Evolutionary conservation across 2,113 vertebrate species (phyloP), one percentile per base, ranked within the genome.

Genomic region (Channa maculata): DNA sequence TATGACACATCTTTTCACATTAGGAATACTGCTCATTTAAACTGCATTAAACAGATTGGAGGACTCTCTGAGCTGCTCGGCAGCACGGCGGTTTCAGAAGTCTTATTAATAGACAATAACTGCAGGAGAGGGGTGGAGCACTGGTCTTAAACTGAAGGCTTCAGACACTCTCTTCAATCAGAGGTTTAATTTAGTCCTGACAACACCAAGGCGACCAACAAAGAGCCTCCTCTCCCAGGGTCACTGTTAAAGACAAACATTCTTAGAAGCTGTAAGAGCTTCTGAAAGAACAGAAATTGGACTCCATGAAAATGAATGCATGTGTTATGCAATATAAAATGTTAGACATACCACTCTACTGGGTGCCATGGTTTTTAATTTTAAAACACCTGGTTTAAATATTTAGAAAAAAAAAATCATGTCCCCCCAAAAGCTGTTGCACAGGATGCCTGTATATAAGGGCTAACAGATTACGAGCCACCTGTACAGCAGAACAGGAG

Each of bases 81-180:
- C 5, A 2, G 3, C 9, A 8, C n/a, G 45, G 50, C 2, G 2
- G 3, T 12, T 9, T 67, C 43, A 63, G 6, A 0, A 24, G 12
- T 50, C 61, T 74, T 57, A 78, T 69, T 75, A 72, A 63, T 33
- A 74, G 9, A 14, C 14, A 6, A 39, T 53, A n/a, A 52, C 34
- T 8, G 14, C 5, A 62, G 3, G 3, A 39, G 36, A 36, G 24
- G 15, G 60, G 13, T 33, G 24, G 49, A 62, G 24, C 8, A 3
- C 37, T 34, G 5, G 51, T 63, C 45, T 57, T 33, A 36, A 34
- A 5, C 39, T 33, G 39, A 80, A 57, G 55, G 55, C 46, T 46
- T 45, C 24, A 24, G 24, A 58, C 43, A 39, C 8, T 0, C 34
- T 49, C 14, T 51, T 66, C 34, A 70, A 10, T 73, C 52, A 55